Evolutionary conservation across 2,113 vertebrate species (phyloP), one percentile per base, ranked within the genome.

Genomic region (Grallaria varia): DNA sequence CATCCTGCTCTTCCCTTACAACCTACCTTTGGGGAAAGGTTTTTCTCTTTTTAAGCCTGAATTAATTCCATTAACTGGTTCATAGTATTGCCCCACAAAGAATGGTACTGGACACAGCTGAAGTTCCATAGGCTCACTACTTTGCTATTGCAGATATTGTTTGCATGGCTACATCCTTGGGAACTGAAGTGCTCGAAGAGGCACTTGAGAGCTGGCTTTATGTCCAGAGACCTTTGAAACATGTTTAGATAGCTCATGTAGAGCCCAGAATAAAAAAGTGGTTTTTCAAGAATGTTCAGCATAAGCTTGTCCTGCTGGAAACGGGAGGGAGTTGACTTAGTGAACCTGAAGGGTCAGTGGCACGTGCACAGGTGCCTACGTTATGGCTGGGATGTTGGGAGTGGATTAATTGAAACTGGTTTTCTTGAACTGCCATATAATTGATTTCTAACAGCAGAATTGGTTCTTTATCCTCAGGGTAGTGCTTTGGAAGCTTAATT

Each of bases 371-470:
- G 64, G 24, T 35, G 16, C 33, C 42, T 85, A 16, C 23, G 28
- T 76, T 85, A 14, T 23, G 85, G 31, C 63, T 88, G 64, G 37
- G 42, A 14, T 89, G 60, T 37, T 84, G 60, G 60, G 47, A 92
- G 47, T 49, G 53, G 44, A 60, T 91, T 91, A 82, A 86, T 80
- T 89, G 84, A 89, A 84, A 74, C 33, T 45, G 30, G 47, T 80
- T 95, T 96, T 56, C 59, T 88, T 79, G 21, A 69, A 69, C 39
- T 87, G 76, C 63, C 35, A 12, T 69, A 31, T 80, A 77, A 93
- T 83, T 90, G 95, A 88, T 90, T 88, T 94, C 60, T 77, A 84
- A 44, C 39, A 78, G 27, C 35, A 81, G 71, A 84, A 86, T 74
- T 92, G 47, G 60, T 90, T 74, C 59, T 88, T 95, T 83, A 31